Conservation (phyloP, 2,113 vertebrate genomes). For the Origma solitaria region DNA sequence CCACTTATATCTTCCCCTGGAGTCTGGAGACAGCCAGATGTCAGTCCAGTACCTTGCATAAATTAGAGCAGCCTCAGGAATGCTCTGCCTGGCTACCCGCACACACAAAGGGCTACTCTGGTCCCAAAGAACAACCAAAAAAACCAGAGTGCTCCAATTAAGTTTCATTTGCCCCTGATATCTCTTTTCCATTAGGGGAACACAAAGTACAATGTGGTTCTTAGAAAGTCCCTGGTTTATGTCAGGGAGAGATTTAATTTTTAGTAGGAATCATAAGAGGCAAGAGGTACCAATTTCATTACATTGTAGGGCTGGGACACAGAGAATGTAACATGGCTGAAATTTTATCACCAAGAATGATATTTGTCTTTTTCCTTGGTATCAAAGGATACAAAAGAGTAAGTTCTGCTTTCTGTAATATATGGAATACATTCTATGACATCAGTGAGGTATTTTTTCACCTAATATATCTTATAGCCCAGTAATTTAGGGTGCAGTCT, state of each 20-base stretch:
- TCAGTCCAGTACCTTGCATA: not conserved
- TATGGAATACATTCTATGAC: not conserved
- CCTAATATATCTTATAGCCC: not conserved
- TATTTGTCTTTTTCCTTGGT: not conserved
- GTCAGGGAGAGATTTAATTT: not conserved
- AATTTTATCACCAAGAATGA: not conserved
- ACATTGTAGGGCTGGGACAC: not conserved
- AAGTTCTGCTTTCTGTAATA: not conserved
- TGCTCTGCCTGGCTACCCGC: not conserved
- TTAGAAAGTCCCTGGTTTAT: not conserved
- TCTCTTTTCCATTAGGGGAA: not conserved
- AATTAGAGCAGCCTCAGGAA: not conserved
- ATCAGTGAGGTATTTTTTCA: not conserved
- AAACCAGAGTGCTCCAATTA: not conserved
- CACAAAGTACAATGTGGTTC: not conserved
- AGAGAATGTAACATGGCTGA: not conserved
- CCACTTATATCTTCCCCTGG: not conserved
- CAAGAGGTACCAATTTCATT: not conserved
- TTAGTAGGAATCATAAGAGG: not conserved
- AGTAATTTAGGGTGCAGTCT: not conserved
- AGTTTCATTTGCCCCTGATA: not conserved
- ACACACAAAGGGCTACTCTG: not conserved
- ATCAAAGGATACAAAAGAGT: not conserved
- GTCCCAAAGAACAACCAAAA: not conserved
- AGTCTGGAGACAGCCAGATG: conserved; percentile 39